These are phyloP conservation scores for Carcinoscorpius rotundicauda DNA, from an alignment of 1,140 invertebrate species.

Conservation along the genomic window DNA sequence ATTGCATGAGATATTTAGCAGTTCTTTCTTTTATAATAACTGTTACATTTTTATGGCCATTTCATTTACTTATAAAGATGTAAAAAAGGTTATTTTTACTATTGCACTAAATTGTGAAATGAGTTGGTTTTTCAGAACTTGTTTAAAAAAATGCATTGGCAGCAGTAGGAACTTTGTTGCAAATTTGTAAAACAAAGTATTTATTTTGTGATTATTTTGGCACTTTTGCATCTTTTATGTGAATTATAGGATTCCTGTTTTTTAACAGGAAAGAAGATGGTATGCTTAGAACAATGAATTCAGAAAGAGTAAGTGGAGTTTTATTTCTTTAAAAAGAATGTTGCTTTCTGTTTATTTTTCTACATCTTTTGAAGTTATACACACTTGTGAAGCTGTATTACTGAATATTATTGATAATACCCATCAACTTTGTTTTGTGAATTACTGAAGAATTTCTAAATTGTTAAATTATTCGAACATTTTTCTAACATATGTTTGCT, in stretches of 20 bases:
- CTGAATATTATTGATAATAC: not conserved
- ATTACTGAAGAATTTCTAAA: not conserved
- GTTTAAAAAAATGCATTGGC: not conserved
- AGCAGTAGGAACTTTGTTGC: no score
- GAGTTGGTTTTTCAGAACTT: not conserved
- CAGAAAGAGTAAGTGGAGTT: conserved; percentile 56
- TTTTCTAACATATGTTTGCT: no score
- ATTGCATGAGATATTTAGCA: no score
- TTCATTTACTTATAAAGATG: no score
- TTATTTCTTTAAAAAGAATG: not conserved
- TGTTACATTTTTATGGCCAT: no score
- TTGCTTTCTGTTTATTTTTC: not conserved
- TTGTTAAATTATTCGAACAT: no score
- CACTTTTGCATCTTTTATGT: not conserved
- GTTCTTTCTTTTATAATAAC: no score
- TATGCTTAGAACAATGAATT: conserved; percentile 88
- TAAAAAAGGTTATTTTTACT: no score
- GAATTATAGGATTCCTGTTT: conserved; percentile 7
- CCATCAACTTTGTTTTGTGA: not conserved
- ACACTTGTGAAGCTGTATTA: not conserved
- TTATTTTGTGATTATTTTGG: no score
- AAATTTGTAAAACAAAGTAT: no score
- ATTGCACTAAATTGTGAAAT: not conserved
- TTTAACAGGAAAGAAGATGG: conserved; percentile 85
- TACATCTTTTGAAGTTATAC: not conserved